Evolutionary conservation across 53 echinoderm and acorn worm species (phyloP), one percentile per base, ranked within the genome.

Genomic region (Astropecten irregularis): DNA sequence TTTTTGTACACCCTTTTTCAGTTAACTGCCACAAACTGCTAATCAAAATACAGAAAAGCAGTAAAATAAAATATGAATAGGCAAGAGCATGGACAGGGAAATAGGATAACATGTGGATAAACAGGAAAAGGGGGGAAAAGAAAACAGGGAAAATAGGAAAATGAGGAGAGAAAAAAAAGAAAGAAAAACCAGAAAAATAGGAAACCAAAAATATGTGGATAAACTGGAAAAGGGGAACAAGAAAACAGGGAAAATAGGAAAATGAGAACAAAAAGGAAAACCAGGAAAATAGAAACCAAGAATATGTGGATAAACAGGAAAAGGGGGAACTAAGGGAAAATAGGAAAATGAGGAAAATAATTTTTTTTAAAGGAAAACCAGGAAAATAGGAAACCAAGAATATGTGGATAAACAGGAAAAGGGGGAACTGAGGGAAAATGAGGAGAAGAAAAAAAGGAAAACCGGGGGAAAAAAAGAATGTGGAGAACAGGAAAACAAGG

Each of bases 231-330:
- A 26, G 25, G 11, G 21, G 49, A 22, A 31, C 23, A 10, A 31
- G 23, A 48, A 71, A 22, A 48, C 23, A 71, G 14, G n/a, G 6
- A 38, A 10, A 68, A 6, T 1, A 38, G 68, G n/a, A 11, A 38
- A 47, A 23, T 14, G 49, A 70, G 49, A 47, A 70, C 3, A 14
- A 34, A 47, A 23, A 48, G 25, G 26, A 70, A 27, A 21, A 49
- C 42, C 10, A 70, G 47, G 30, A 32, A 27, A 2, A 23, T 2
- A 47, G 22, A 48, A 47, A 70, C 20, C 26, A 70, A 14, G 48
- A 46, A 27, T 30, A 70, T 6, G 25, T 44, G 71, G 49, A 70
- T 40, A 47, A 48, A 14, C 29, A 70, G 29, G 49, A 70, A 70
- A 6, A 70, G 22, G 4, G 31, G 25, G 40, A 64, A 29, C 23